Evolutionary conservation across 2,797 vertebrate genomes (phyloP).

Genomic region (Rhabdomys pumilio): DNA sequence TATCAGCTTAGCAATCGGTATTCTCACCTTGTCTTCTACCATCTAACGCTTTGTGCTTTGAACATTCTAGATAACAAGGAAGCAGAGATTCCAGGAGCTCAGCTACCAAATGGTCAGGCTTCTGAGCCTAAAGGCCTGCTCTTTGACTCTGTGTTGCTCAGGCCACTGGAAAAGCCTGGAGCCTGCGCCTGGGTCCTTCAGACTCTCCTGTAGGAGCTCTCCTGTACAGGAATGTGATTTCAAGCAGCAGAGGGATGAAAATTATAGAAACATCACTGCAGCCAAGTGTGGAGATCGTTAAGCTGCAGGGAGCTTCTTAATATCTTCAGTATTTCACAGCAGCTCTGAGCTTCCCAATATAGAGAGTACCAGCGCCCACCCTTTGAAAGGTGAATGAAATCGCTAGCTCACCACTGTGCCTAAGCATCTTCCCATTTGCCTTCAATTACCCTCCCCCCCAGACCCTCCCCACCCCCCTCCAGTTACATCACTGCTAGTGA

Average conservation of each 20-base stretch:
- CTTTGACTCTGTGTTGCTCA: background rate
- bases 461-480: constrained; percentile 28
- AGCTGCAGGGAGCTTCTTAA: constrained; percentile 66
- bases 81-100: background rate
- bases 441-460: constrained; percentile 69
- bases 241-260: constrained; percentile 64
- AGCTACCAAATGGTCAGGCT: background rate
- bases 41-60: background rate
- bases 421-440: constrained; percentile 60
- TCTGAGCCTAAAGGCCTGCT: background rate
- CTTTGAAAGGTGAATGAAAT: constrained; percentile 73
- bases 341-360: background rate
- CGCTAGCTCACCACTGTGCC: constrained; percentile 57
- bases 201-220: constrained; percentile 1
- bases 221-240: background rate
- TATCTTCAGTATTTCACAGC: constrained; percentile 40
- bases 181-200: background rate
- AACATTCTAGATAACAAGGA: background rate
- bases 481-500: constrained; percentile 81
- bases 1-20: no score
- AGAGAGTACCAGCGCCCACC: constrained; percentile 40
- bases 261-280: constrained; percentile 62
- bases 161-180: background rate
- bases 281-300: constrained; percentile 68
- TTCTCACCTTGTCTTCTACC: background rate